Base-by-base conservation (phyloP, 2,888 invertebrate genomes). In the Malthinus flaveolus region DNA sequence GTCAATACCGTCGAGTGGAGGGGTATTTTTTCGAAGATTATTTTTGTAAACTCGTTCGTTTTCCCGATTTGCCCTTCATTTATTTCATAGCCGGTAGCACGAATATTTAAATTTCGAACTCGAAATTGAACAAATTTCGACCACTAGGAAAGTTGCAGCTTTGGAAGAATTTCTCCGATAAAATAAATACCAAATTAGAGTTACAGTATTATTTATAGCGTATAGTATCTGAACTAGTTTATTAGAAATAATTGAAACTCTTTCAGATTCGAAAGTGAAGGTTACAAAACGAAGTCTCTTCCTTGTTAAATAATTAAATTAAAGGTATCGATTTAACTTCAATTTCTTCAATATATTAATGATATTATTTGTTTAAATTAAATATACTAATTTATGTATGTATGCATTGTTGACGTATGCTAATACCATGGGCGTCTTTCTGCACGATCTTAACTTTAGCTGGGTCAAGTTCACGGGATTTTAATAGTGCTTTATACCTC, bases 321-420 rank as follows among this genome's bases (percentile, higher is more conserved):
- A 15, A 23, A 42, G 39, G 39, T 42, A 42, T 42, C 39, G 23
- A 12, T 42, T 42, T 23, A 42, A 42, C 15, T 42, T 42, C 39
- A 42, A 42, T 42, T 42, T 42, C 39, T 47, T 32, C 7, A 11
- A 11, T 47, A 47, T 47, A 47, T 47, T 47, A 47, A 47, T 32
- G 34, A 34, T 42, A 52, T 23, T 52, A 63, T 63, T 61, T 59
- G 59, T 64, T 56, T 64, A 60, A 54, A 64, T 63, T 65, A 63
- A 65, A 63, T 53, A 39, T 53, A 49, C 48, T 66, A 66, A 66
- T 64, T 66, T 64, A 66, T 62, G 56, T 55, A 66, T 62, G 53
- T 66, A 66, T 62, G 64, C 61, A 59, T 60, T 64, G 64, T 66
- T 64, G 64, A 62, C 56, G 62, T 66, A 62, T 63, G 63, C 59